A percentile compares a stretch with the other conserved stretches of the same genome.
Evolutionary conservation across 2,888 invertebrate genomes (phyloP).

Genomic region (Allolobophora icterica): DNA sequence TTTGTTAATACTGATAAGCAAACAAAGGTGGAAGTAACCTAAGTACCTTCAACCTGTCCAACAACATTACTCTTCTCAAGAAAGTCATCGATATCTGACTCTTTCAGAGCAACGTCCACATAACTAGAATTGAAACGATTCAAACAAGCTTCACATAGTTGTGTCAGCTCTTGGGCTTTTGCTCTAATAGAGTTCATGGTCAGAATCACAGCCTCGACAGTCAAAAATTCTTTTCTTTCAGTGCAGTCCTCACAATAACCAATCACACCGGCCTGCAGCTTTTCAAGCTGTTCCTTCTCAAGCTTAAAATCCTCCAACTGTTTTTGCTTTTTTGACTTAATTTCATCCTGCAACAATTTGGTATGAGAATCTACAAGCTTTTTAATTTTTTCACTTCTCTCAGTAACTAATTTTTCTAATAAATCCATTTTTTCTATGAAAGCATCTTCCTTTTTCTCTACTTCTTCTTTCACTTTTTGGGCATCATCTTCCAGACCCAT

Average conservation of each 20-base stretch:
- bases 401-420: neutral
- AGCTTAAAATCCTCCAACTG: neutral
- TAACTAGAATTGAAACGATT: neutral
- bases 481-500: neutral
- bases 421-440: neutral
- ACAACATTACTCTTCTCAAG: neutral
- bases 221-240: slow-evolving; percentile 4
- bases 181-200: neutral
- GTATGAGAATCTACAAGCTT: neutral
- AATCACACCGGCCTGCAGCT: neutral
- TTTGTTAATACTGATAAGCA: neutral
- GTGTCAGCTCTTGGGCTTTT: neutral
- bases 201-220: neutral
- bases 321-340: neutral
- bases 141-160: neutral
- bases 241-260: neutral
- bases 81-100: neutral
- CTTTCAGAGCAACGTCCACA: neutral
- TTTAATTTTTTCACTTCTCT: slow-evolving; percentile 4
- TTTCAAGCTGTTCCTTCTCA: neutral
- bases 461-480: neutral
- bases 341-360: neutral
- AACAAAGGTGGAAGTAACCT: neutral
- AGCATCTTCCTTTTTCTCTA: neutral
- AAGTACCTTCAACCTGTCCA: neutral